Percentiles rank a stretch among this genome's conserved stretches.
These are phyloP conservation scores for Phrynocephalus versicolor DNA, from an alignment of 2,113 vertebrate genomes.

Conservation along the genomic window DNA sequence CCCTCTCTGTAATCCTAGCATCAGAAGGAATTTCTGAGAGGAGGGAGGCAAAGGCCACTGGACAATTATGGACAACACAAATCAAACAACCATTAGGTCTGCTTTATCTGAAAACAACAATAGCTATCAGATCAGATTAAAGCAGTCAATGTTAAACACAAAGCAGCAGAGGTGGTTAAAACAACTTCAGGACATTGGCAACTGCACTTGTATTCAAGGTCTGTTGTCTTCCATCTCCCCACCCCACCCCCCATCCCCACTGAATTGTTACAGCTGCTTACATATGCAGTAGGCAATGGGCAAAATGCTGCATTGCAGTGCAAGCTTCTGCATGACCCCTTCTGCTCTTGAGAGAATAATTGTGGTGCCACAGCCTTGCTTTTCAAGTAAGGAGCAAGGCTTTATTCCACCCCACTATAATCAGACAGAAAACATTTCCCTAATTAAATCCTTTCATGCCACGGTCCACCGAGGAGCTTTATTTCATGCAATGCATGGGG, in stretches of 20 bases:
- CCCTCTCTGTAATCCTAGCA: not conserved
- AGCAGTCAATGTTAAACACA: not conserved
- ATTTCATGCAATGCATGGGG: slow-evolving; percentile 47
- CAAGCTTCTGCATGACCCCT: slow-evolving; percentile 7
- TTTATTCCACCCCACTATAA: not conserved
- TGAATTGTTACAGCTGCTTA: not conserved
- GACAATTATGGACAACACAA: not conserved
- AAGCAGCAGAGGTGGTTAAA: not conserved
- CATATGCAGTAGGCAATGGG: slow-evolving; percentile 11
- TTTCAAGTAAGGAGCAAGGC: not conserved
- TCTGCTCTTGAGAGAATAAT: not conserved
- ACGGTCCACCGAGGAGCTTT: not conserved
- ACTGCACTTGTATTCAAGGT: not conserved
- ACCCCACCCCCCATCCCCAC: not conserved
- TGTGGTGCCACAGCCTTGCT: slow-evolving; percentile 6
- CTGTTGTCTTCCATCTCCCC: not conserved
- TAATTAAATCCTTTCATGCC: not conserved
- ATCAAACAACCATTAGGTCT: not conserved
- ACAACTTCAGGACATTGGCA: not conserved
- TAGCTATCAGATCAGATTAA: not conserved
- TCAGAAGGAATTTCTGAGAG: not conserved
- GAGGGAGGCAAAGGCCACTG: not conserved
- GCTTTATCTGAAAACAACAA: not conserved
- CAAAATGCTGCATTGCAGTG: slow-evolving; percentile 32
- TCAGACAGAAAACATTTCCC: slow-evolving; percentile 27